Evolutionary conservation across 2,797 vertebrate species (phyloP).

Genomic region (Setipinna tenuifilis): DNA sequence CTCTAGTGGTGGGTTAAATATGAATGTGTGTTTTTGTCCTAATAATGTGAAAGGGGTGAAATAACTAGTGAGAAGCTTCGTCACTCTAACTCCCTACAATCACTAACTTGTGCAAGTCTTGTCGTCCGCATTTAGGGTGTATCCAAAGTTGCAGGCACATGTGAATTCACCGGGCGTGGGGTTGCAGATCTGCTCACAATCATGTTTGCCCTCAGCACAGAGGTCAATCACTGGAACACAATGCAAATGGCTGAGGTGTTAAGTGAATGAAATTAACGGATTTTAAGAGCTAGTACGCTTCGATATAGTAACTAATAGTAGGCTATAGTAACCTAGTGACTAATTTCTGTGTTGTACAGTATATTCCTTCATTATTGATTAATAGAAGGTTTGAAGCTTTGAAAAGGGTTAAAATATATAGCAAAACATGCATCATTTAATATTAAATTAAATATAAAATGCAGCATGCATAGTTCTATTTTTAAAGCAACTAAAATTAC

Average conservation of each 20-base stretch:
- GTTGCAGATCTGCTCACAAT: conserved; percentile 86
- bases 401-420: neutral
- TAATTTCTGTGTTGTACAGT: neutral
- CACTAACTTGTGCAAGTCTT: conserved; percentile 80
- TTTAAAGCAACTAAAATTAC: too few species aligned
- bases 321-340: neutral
- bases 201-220: conserved; percentile 80
- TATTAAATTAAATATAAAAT: neutral
- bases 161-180: conserved; percentile 75
- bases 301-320: neutral
- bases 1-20: neutral
- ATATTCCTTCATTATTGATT: too few species aligned
- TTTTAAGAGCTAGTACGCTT: neutral
- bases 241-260: neutral
- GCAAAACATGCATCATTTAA: neutral
- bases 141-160: conserved; percentile 78
- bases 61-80: neutral
- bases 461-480: too few species aligned
- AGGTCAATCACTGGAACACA: conserved; percentile 77
- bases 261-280: neutral
- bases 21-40: too few species aligned
- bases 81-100: neutral
- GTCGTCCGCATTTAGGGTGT: conserved; percentile 74
- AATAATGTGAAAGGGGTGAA: neutral
- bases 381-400: neutral